Evolutionary conservation across 2,113 vertebrate genomes (phyloP).

Genomic region (Brachyhypopomus occidentalis): DNA sequence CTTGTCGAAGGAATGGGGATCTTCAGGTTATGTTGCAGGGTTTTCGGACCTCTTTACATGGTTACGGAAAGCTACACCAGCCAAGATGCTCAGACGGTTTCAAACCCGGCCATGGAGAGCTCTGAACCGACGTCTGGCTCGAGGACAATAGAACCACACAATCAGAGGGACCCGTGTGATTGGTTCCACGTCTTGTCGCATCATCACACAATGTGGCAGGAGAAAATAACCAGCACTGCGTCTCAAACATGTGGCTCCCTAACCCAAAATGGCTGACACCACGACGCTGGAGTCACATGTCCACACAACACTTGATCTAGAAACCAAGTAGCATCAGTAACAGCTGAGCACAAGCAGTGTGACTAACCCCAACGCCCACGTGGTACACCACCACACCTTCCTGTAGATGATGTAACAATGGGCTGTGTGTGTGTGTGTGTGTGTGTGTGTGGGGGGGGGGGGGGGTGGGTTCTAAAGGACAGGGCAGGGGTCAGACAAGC

Average conservation of each 20-base stretch:
- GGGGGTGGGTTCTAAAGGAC: not conserved
- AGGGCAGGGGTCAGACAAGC: not conserved
- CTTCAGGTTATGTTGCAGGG: too few species aligned
- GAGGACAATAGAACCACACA: not conserved
- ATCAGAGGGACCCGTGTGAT: not conserved
- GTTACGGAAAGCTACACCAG: too few species aligned
- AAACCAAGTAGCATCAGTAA: constrained; percentile 5
- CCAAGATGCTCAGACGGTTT: not conserved
- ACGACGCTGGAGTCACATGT: not conserved
- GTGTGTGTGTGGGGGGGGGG: not conserved
- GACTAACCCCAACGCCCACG: not conserved
- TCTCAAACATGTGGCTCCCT: not conserved
- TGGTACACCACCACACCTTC: not conserved
- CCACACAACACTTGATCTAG: not conserved
- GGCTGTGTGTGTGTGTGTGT: not conserved
- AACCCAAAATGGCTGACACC: not conserved
- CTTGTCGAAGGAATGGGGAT: too few species aligned
- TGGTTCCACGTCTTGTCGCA: too few species aligned
- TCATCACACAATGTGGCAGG: too few species aligned
- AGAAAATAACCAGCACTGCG: not conserved
- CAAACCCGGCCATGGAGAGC: not conserved
- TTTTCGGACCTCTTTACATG: too few species aligned
- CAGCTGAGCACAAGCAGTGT: constrained; percentile 15
- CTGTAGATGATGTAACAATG: too few species aligned
- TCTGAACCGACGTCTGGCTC: not conserved